A percentile compares a stretch with the other conserved stretches of the same genome.
Evolutionary conservation across 2,113 vertebrate genomes (phyloP).

Genomic region (Ardeotis arabs): DNA sequence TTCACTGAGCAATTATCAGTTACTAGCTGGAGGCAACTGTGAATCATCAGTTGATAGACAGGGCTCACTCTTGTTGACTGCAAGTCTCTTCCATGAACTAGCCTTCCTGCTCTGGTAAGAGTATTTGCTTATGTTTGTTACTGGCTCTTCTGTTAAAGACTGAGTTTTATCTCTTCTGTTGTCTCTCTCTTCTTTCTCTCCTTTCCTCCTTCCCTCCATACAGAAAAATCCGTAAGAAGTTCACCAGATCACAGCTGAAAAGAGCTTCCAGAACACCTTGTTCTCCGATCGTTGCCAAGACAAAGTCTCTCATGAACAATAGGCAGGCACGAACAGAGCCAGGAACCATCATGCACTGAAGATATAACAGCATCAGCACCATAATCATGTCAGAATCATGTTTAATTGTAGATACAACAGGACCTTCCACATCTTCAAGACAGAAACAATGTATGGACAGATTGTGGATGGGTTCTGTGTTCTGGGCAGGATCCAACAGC

Average conservation of each 20-base stretch:
- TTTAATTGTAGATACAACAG: background rate
- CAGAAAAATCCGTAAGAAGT: slow-evolving; percentile 75
- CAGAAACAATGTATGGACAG: background rate
- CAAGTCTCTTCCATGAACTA: background rate
- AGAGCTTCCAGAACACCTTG: slow-evolving; percentile 71
- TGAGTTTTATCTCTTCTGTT: slow-evolving; percentile 33
- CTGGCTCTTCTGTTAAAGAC: background rate
- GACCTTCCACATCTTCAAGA: background rate
- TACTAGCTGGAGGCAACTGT: background rate
- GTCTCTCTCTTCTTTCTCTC: slow-evolving; percentile 30
- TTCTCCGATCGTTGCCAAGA: slow-evolving; percentile 47
- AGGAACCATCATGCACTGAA: slow-evolving; percentile 55
- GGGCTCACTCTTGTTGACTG: slow-evolving; percentile 9
- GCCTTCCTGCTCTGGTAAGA: slow-evolving; percentile 20
- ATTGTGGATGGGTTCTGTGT: background rate
- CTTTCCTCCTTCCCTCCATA: slow-evolving; percentile 18
- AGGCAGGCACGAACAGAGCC: slow-evolving; percentile 52
- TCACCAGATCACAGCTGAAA: slow-evolving; percentile 69
- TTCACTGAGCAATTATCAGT: background rate
- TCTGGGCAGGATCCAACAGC: slow-evolving; percentile 26
- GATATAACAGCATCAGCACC: slow-evolving; percentile 33
- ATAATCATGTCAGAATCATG: background rate
- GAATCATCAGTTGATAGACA: slow-evolving; percentile 1
- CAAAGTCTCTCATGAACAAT: slow-evolving; percentile 54
- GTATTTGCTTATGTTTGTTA: slow-evolving; percentile 11